Evolutionary conservation across 1,140 invertebrate species (phyloP), one percentile per base, ranked within the genome.

Genomic region (Tribolium madens): DNA sequence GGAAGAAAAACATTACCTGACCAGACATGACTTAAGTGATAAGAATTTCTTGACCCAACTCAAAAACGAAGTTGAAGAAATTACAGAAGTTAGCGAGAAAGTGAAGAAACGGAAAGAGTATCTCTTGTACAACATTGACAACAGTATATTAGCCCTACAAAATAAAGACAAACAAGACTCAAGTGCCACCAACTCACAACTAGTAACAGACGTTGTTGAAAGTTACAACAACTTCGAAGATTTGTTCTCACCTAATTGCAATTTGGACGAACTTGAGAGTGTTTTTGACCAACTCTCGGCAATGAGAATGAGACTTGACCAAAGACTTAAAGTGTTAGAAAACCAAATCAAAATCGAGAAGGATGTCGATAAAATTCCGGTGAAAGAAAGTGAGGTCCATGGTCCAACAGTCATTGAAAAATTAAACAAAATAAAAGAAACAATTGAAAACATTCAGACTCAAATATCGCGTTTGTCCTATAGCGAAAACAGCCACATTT

Each of bases 121-220:
- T 6, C 26, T 64, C n/a, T 64, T 64, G 57, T 64, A 13, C 26
- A 64, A 64, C 26, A 64, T 64, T 10, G 57, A 64, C 7, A 33
- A 64, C 12, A 64, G 6, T 26, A 14, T 64, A 33, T 0, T 13
- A 12, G 57, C 57, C 2, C 14, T 64, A 10, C 17, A 60, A 10
- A 2, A 21, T 10, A 60, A 26, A 31, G 21, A 31, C 5, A 64
- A 13, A 64, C 15, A 57, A 57, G 21, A 57, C 17, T 57, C 52
- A 60, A 10, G 9, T n/a, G 18, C 3, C 13, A 52, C 50, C 2
- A 60, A 60, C 18, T 9, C 21, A 10, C 2, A 9, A 0, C 14
- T 64, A 13, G 12, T 33, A 2, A 26, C 10, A 3, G 26, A 33
- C 26, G 10, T 64, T 4, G 6, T 33, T 14, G n/a, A 9, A 6